Percentiles rank a stretch among this genome's conserved stretches.
Conservation (phyloP, 2,113 vertebrate genomes). For the Pristiophorus japonicus region DNA sequence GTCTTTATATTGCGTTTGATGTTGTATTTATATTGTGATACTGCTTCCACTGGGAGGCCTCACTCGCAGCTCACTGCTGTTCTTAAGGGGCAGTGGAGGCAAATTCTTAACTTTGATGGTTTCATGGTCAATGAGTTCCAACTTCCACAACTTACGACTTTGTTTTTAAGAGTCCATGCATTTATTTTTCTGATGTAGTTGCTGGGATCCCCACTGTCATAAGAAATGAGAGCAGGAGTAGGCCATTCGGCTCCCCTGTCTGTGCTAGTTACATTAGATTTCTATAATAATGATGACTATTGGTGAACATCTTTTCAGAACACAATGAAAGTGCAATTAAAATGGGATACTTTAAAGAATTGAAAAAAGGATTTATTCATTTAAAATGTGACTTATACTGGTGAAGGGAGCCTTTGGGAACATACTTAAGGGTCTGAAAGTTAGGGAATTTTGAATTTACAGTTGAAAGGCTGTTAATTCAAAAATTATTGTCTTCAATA, state of each 20-base stretch:
- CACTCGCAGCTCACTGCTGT: not conserved
- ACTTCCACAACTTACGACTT: not conserved
- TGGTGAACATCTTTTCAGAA: not conserved
- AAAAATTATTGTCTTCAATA: not conserved
- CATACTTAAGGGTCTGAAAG: not conserved
- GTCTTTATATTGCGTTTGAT: not conserved
- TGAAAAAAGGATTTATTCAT: not conserved
- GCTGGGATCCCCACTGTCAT: not conserved
- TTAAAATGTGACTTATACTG: not conserved
- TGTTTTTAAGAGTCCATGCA: not conserved
- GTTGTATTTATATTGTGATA: not conserved
- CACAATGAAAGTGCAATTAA: not conserved
- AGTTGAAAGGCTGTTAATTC: not conserved
- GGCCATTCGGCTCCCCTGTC: no score
- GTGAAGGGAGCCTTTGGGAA: not conserved
- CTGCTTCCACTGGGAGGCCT: not conserved
- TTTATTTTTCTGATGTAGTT: not conserved
- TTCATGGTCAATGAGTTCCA: not conserved
- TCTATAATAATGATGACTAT: not conserved
- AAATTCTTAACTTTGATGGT: not conserved
- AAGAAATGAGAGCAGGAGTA: no score
- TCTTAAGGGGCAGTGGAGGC: not conserved
- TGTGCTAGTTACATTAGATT: not conserved
- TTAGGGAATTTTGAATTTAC: not conserved
- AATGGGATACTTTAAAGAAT: not conserved